phyloP scores from a whole-genome alignment of 2,797 vertebrate genomes.

The Tachyglossus aculeatus region DNA sequence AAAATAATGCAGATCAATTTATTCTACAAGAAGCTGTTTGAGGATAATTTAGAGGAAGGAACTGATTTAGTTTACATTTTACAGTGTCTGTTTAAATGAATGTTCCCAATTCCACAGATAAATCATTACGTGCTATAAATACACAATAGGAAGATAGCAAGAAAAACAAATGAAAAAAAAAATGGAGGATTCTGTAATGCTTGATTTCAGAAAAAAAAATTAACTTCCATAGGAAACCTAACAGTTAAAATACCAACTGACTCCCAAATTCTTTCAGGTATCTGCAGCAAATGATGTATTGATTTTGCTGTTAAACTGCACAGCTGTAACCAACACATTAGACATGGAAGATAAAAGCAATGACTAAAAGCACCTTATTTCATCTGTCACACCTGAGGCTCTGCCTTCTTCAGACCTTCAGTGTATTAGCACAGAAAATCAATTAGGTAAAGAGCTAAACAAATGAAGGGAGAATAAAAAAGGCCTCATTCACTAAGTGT shows the following conservation, averaged over 20 bases:
- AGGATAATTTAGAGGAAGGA: slow-evolving; percentile 52
- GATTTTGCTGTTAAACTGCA: slow-evolving; percentile 79
- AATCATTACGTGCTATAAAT: slow-evolving; percentile 23
- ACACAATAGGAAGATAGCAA: not conserved
- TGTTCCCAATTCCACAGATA: slow-evolving; percentile 11
- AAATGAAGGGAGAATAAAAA: slow-evolving; percentile 73
- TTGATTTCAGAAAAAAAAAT: not conserved
- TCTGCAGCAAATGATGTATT: slow-evolving; percentile 76
- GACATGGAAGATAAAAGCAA: slow-evolving; percentile 80
- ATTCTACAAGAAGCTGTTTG: too few relatives aligned
- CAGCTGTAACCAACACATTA: slow-evolving; percentile 81
- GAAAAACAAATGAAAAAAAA: not conserved
- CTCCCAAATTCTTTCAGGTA: slow-evolving; percentile 74
- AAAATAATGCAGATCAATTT: too few relatives aligned
- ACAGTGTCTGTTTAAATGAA: slow-evolving; percentile 35
- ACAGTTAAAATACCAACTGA: slow-evolving; percentile 70
- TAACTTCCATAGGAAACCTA: slow-evolving; percentile 56
- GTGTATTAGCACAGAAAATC: slow-evolving; percentile 81
- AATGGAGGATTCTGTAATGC: not conserved
- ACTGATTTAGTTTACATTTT: slow-evolving; percentile 56
- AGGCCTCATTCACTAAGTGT: slow-evolving; percentile 68
- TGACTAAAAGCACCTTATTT: slow-evolving; percentile 78
- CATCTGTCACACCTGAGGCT: slow-evolving; percentile 80
- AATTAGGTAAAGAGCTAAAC: slow-evolving; percentile 80
- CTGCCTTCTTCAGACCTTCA: slow-evolving; percentile 74